A percentile compares a stretch with the other conserved stretches of the same genome.
These are phyloP conservation scores for Eublepharis macularius DNA, from an alignment of 2,113 vertebrate genomes.

Conservation along the genomic window DNA sequence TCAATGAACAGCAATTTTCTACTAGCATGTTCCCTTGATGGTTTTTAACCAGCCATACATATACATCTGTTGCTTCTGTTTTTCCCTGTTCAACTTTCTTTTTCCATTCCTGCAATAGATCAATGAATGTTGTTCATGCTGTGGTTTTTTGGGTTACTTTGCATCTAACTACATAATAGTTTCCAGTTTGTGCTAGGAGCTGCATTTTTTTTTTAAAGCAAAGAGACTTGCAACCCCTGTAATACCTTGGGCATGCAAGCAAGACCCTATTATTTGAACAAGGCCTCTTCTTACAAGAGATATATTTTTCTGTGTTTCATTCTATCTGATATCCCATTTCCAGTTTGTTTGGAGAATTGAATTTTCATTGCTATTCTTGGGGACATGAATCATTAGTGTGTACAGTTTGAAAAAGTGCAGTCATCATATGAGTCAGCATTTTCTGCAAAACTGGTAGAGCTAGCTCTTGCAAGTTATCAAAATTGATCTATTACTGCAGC, in stretches of 20 bases:
- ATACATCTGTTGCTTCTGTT: constrained; percentile 3
- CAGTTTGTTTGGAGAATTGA: constrained; percentile 46
- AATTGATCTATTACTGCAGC: constrained; percentile 48
- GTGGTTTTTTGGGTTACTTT: background rate
- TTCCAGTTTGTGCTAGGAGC: background rate
- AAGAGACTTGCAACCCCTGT: background rate
- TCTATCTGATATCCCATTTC: background rate
- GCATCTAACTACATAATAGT: background rate
- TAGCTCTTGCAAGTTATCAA: constrained; percentile 56
- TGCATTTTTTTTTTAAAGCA: background rate
- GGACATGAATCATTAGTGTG: constrained; percentile 66
- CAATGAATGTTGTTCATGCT: background rate
- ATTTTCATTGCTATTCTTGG: constrained; percentile 66
- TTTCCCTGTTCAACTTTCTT: background rate
- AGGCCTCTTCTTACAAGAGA: background rate
- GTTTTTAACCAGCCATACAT: fast-evolving
- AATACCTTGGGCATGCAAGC: background rate
- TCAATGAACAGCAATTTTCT: background rate
- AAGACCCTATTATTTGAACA: background rate
- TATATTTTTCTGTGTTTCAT: background rate
- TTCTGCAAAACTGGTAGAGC: constrained; percentile 49
- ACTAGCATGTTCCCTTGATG: background rate
- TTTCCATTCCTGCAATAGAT: constrained; percentile 2
- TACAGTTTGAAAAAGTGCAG: constrained; percentile 60
- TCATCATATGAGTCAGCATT: constrained; percentile 67